Conservation (phyloP, 2,888 invertebrate species). For the Caenorhabditis sp. region DNA sequence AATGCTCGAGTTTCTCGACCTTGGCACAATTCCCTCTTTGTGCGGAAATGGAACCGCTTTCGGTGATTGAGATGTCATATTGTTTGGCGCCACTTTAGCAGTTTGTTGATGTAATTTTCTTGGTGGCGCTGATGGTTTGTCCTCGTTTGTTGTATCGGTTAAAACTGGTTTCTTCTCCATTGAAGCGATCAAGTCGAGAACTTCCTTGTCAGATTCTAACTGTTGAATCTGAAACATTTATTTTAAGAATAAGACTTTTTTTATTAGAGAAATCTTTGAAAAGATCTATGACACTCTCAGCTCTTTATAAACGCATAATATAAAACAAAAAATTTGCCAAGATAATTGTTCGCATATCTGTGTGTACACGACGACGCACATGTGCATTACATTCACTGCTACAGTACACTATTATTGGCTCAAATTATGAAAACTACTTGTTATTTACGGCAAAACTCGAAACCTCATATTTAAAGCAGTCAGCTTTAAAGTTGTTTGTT, state of each 20-base stretch:
- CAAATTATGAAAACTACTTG: too few relatives aligned
- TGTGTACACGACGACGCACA: too few relatives aligned
- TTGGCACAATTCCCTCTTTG: neutral
- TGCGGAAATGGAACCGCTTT: neutral
- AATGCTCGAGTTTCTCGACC: conserved; percentile 10
- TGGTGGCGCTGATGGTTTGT: conserved; percentile 2
- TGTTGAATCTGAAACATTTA: neutral
- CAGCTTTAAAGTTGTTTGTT: too few relatives aligned
- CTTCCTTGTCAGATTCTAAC: neutral
- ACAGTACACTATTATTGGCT: too few relatives aligned
- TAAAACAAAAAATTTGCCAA: too few relatives aligned
- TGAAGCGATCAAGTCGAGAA: neutral
- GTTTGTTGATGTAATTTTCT: conserved; percentile 2
- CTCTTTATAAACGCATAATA: too few relatives aligned
- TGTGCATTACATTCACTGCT: too few relatives aligned
- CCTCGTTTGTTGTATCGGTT: neutral
- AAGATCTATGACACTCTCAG: too few relatives aligned
- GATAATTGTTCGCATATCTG: too few relatives aligned
- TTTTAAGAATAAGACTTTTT: neutral
- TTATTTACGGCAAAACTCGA: too few relatives aligned
- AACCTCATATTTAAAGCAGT: too few relatives aligned
- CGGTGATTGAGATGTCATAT: neutral
- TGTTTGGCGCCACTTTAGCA: conserved; percentile 3
- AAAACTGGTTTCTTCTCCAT: neutral
- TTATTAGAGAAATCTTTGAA: too few relatives aligned